Evolutionary conservation across 2,888 invertebrate species (phyloP).

Genomic region (Drosophila multiciliata): DNA sequence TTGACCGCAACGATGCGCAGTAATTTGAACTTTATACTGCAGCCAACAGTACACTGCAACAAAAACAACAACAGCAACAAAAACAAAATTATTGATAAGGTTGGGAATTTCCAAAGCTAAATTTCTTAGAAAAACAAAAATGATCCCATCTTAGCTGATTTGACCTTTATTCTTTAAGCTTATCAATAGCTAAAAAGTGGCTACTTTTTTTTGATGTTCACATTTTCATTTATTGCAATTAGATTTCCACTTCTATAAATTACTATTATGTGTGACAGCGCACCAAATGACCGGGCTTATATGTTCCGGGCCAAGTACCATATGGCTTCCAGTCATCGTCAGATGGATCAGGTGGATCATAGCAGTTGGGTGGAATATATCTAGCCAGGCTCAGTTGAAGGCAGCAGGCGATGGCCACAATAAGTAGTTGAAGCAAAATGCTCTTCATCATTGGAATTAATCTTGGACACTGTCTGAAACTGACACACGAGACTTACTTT

Average conservation of each 20-base stretch:
- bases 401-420: slow-evolving; percentile 16
- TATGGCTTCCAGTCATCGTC: slow-evolving; percentile 20
- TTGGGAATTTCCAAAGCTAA: slow-evolving; percentile 1
- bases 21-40: slow-evolving; percentile 54
- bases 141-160: neutral
- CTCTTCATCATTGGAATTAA: slow-evolving; percentile 9
- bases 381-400: neutral
- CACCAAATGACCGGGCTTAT: slow-evolving; percentile 17
- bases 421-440: neutral
- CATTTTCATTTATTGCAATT: neutral
- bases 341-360: neutral
- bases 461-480: neutral
- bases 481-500: neutral
- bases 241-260: neutral
- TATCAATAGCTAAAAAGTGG: neutral
- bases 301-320: slow-evolving; percentile 14
- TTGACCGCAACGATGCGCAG: slow-evolving; percentile 74
- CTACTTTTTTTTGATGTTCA: neutral
- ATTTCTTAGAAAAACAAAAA: neutral
- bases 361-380: neutral
- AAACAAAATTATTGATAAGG: slow-evolving; percentile 45
- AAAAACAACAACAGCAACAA: slow-evolving; percentile 3
- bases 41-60: neutral
- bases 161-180: neutral
- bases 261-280: neutral